These are phyloP conservation scores for Ceriagrion tenellum DNA, from an alignment of 2,888 invertebrate genomes.

Conservation along the genomic window DNA sequence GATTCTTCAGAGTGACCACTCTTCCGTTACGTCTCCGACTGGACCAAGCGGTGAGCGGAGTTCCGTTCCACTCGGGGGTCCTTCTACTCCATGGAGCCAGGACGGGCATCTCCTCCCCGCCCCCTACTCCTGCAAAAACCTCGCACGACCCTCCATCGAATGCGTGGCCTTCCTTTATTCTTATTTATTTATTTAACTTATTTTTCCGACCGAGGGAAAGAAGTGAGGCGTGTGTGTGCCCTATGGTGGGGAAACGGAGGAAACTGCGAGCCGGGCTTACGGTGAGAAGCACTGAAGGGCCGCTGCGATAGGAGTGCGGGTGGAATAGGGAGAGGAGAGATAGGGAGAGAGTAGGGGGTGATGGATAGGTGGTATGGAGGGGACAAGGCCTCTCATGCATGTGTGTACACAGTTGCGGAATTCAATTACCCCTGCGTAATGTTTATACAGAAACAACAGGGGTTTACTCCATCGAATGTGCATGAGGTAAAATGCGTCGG, in stretches of 20 bases:
- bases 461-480: conserved; percentile 4
- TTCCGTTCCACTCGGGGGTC: neutral
- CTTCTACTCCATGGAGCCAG: neutral
- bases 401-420: conserved; percentile 10
- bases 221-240: neutral
- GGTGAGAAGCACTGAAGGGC: neutral
- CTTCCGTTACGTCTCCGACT: neutral
- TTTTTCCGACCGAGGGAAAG: neutral
- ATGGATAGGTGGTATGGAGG: neutral
- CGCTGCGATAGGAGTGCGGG: neutral
- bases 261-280: neutral
- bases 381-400: neutral
- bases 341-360: neutral
- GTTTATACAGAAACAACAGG: conserved; percentile 19
- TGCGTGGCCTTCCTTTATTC: neutral
- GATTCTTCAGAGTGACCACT: conserved; percentile 19
- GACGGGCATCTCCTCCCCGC: no score
- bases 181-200: neutral
- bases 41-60: neutral
- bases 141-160: no score
- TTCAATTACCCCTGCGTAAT: conserved; percentile 16
- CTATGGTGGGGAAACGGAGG: neutral
- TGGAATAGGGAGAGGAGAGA: neutral
- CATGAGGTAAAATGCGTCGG: neutral
- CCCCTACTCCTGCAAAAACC: no score